Evolutionary conservation across 2,113 vertebrate species (phyloP).

Genomic region (Entelurus aequoreus): DNA sequence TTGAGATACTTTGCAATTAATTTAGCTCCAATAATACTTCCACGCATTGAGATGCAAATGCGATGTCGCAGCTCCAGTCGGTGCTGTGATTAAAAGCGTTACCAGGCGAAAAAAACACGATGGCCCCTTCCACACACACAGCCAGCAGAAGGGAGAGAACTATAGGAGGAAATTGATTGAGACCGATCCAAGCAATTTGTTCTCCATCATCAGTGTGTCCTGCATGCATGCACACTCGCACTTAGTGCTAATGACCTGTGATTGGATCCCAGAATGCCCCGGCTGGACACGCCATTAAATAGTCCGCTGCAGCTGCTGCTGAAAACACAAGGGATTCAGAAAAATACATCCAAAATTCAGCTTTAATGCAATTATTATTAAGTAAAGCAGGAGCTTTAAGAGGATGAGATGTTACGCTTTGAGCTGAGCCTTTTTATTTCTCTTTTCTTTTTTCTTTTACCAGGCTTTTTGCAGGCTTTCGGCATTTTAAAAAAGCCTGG

Average conservation of each 20-base stretch:
- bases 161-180: conserved; percentile 2
- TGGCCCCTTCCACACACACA: too few relatives aligned
- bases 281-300: conserved; percentile 3
- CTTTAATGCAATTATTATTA: not conserved
- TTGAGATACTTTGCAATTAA: too few relatives aligned
- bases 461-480: too few relatives aligned
- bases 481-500: too few relatives aligned
- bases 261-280: conserved; percentile 1
- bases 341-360: not conserved
- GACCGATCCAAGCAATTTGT: conserved; percentile 6
- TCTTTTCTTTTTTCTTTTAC: too few relatives aligned
- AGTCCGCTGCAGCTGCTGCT: too few relatives aligned
- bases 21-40: too few relatives aligned
- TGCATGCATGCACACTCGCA: not conserved
- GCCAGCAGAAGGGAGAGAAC: not conserved
- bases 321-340: not conserved
- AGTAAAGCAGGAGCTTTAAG: too few relatives aligned
- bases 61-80: not conserved
- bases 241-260: conserved; percentile 1
- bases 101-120: too few relatives aligned
- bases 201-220: conserved; percentile 7
- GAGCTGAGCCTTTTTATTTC: too few relatives aligned
- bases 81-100: not conserved
- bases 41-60: not conserved
- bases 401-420: too few relatives aligned